Percentiles rank a stretch among this genome's conserved stretches.
phyloP scores from a whole-genome alignment of 2,888 invertebrate genomes.

The Thumatha senex region DNA sequence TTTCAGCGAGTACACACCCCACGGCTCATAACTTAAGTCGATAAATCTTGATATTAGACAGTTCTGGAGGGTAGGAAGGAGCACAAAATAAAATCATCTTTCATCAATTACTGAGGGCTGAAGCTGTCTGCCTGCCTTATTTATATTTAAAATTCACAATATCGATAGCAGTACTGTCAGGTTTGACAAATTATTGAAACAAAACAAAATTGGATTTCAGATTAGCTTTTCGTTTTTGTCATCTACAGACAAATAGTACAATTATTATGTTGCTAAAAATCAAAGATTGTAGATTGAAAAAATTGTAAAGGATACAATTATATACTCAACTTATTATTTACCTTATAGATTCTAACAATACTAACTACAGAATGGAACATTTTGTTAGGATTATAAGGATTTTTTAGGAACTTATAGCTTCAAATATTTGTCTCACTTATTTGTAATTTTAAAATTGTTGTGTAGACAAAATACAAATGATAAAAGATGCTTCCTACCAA shows the following conservation, averaged over 20 bases:
- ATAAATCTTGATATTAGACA: conserved; percentile 71
- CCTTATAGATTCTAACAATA: too few species aligned
- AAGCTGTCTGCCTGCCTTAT: conserved; percentile 42
- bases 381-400: too few species aligned
- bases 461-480: too few species aligned
- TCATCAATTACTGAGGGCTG: conserved; percentile 58
- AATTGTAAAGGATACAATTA: not conserved
- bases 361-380: too few species aligned
- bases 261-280: not conserved
- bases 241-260: not conserved
- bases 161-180: conserved; percentile 33
- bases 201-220: conserved; percentile 27
- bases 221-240: not conserved
- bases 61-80: conserved; percentile 51
- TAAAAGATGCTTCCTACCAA: too few species aligned
- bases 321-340: too few species aligned
- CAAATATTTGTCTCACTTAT: too few species aligned
- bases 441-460: too few species aligned
- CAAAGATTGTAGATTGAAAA: not conserved
- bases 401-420: too few species aligned
- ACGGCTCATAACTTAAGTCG: conserved; percentile 60
- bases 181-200: conserved; percentile 39
- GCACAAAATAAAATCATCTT: conserved; percentile 57
- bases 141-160: conserved; percentile 48
- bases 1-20: conserved; percentile 44